phyloP scores from a whole-genome alignment of 2,797 vertebrate genomes.

The Poliocrania exsul region DNA sequence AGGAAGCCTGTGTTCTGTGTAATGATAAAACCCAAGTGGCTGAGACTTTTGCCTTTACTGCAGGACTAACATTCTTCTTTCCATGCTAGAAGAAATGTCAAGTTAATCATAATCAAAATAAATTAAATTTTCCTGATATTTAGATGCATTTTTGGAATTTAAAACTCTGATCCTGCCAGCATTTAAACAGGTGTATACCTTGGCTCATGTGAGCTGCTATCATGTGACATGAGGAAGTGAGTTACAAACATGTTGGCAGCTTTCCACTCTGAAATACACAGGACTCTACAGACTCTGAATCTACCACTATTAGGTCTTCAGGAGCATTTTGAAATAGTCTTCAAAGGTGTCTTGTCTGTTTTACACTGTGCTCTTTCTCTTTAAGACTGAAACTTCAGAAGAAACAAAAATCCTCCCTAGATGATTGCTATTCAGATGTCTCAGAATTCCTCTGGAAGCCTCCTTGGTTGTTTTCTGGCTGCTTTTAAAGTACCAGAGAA shows the following conservation, averaged over 20 bases:
- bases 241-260: background rate
- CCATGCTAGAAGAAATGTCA: background rate
- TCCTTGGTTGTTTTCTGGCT: background rate
- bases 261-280: background rate
- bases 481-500: background rate
- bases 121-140: background rate
- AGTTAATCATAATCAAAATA: background rate
- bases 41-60: background rate
- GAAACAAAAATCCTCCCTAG: background rate
- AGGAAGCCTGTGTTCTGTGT: background rate
- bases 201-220: background rate
- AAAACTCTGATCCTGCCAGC: background rate
- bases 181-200: background rate
- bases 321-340: background rate
- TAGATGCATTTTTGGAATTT: constrained; percentile 7
- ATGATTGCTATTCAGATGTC: background rate
- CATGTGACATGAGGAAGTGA: background rate
- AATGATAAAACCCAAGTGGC: background rate
- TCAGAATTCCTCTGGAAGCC: background rate
- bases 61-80: background rate
- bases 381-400: background rate
- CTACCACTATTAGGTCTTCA: background rate
- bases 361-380: background rate
- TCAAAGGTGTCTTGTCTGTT: background rate
- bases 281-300: background rate